A percentile compares a stretch with the other conserved stretches of the same genome.
Evolutionary conservation across 2,797 vertebrate genomes (phyloP).

Genomic region (Loris lydekkerianus): DNA sequence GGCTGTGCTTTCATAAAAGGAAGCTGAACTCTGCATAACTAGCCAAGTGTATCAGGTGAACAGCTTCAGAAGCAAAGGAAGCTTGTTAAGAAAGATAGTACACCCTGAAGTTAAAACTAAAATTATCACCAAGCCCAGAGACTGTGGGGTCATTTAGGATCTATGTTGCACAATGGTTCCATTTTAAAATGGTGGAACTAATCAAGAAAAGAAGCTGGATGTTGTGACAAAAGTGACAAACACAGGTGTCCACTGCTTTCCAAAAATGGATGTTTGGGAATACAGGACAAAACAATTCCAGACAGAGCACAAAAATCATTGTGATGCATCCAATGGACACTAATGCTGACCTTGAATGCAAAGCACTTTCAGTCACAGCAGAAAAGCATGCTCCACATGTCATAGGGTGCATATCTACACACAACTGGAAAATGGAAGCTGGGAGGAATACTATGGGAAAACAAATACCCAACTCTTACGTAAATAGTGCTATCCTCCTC

Average conservation of each 20-base stretch:
- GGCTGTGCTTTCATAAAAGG: conserved; percentile 31
- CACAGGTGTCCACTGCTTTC: conserved; percentile 14
- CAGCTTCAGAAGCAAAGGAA: neutral
- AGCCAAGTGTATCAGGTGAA: neutral
- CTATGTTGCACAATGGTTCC: neutral
- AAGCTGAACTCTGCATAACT: conserved; percentile 13
- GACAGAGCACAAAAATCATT: conserved; percentile 37
- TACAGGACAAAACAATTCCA: conserved; percentile 56
- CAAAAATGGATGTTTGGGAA: conserved; percentile 3
- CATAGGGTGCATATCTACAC: neutral
- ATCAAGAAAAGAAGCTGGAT: conserved; percentile 49
- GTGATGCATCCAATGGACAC: neutral
- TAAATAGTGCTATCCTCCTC: neutral
- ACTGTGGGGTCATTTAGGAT: neutral
- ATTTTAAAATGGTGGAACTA: conserved; percentile 57
- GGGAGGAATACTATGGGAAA: neutral
- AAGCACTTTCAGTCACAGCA: neutral
- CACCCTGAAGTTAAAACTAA: conserved; percentile 8
- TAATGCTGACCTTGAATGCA: neutral
- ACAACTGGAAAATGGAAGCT: neutral
- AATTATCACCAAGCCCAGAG: neutral
- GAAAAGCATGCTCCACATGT: neutral
- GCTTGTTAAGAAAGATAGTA: neutral
- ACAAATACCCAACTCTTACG: neutral
- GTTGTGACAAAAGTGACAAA: conserved; percentile 8